A percentile compares a stretch with the other conserved stretches of the same genome.
These are phyloP conservation scores for Petromus typicus DNA, from an alignment of 2,113 vertebrate species.

Conservation along the genomic window DNA sequence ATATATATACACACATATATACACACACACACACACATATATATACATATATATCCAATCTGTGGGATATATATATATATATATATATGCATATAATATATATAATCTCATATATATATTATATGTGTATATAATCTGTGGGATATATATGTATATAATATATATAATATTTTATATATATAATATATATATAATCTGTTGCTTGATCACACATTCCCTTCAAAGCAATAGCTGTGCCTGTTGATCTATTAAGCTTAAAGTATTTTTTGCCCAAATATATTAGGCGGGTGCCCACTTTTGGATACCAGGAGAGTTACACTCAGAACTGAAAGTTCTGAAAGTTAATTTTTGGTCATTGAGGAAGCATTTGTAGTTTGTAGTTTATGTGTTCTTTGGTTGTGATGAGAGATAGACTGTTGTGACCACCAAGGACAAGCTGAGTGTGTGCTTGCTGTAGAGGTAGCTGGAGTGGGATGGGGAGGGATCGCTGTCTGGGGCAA, in stretches of 20 bases:
- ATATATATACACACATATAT: too few species aligned
- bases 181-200: too few species aligned
- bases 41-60: too few species aligned
- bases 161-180: too few species aligned
- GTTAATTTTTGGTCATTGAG: constrained; percentile 33
- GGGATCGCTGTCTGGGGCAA: not conserved
- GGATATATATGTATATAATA: too few species aligned
- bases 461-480: not conserved
- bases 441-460: not conserved
- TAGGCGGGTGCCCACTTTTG: not conserved
- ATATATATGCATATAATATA: too few species aligned
- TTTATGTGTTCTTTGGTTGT: not conserved
- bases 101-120: too few species aligned
- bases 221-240: not conserved
- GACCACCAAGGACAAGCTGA: not conserved
- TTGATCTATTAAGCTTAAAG: constrained; percentile 27
- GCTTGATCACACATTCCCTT: not conserved
- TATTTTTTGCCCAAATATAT: constrained; percentile 24
- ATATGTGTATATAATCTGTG: too few species aligned
- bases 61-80: too few species aligned
- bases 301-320: not conserved
- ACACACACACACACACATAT: too few species aligned
- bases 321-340: constrained; percentile 10
- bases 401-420: not conserved
- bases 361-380: constrained; percentile 29